These are phyloP conservation scores for Trochalopteron elliotii DNA, from an alignment of 2,113 vertebrate genomes.

Conservation along the genomic window DNA sequence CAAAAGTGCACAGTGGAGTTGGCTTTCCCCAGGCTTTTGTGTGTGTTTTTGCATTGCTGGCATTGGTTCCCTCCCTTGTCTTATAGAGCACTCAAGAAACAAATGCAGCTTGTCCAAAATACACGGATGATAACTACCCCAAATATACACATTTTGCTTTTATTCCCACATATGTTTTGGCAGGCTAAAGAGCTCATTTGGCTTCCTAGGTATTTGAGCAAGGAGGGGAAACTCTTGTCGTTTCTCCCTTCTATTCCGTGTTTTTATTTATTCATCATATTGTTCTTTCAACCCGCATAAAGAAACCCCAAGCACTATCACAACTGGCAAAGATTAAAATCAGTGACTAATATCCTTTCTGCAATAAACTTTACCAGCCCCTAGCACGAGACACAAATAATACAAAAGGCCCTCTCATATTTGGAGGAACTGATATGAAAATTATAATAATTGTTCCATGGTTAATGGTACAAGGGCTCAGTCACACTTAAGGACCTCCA, in stretches of 20 bases:
- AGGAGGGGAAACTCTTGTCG: background rate
- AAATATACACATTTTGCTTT: background rate
- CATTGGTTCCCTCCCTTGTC: background rate
- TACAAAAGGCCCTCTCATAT: background rate
- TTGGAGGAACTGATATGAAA: background rate
- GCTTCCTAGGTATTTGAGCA: background rate
- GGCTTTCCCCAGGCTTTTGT: slow-evolving; percentile 20
- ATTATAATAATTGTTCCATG: background rate
- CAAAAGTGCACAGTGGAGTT: background rate
- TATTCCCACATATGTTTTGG: slow-evolving; percentile 3
- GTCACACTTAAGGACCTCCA: slow-evolving; percentile 11
- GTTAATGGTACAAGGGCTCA: slow-evolving; percentile 4
- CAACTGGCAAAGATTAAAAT: background rate
- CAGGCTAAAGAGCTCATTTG: slow-evolving; percentile 5
- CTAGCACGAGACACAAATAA: background rate
- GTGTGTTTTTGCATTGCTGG: slow-evolving; percentile 8
- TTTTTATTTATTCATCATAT: slow-evolving; percentile 30
- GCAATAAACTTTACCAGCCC: slow-evolving; percentile 8
- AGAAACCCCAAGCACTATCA: background rate
- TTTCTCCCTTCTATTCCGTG: background rate
- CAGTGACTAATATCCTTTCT: background rate
- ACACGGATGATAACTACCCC: background rate
- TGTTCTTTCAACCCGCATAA: background rate
- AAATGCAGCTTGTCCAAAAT: slow-evolving; percentile 29
- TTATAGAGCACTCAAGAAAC: slow-evolving; percentile 1